phyloP scores from a whole-genome alignment of 2,113 vertebrate species.

The Fulica atra region DNA sequence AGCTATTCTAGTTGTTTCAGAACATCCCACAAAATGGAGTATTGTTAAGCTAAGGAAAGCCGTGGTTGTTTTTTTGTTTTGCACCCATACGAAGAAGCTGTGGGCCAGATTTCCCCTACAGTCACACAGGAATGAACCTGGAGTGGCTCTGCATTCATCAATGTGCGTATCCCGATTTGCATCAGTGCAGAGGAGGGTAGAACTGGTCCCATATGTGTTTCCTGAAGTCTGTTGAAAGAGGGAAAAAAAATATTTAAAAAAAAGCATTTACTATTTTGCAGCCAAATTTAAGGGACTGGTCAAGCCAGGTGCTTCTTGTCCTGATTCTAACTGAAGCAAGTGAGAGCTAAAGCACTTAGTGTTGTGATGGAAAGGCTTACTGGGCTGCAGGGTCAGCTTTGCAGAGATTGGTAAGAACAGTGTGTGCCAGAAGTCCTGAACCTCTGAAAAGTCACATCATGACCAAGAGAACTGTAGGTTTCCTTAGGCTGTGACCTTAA shows the following conservation, averaged over 20 bases:
- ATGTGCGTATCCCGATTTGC: not conserved
- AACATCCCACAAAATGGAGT: not conserved
- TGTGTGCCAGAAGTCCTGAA: not conserved
- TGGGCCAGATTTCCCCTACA: not conserved
- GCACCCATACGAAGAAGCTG: not conserved
- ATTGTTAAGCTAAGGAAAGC: not conserved
- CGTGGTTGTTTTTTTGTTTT: not conserved
- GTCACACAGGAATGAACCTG: not conserved
- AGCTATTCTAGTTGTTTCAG: slow-evolving; percentile 29
- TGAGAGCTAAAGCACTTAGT: not conserved
- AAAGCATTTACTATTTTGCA: not conserved
- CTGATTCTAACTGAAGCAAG: not conserved
- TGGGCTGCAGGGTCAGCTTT: not conserved
- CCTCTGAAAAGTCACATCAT: not conserved
- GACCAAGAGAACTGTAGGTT: not conserved
- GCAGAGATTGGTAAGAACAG: not conserved
- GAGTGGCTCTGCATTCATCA: not conserved
- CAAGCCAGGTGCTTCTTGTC: not conserved
- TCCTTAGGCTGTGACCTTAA: not conserved
- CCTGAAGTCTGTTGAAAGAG: not conserved
- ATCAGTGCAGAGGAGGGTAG: not conserved
- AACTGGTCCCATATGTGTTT: not conserved
- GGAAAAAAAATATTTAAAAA: not conserved
- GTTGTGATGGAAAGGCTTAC: not conserved
- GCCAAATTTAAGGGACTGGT: not conserved